Conservation (phyloP, 2,113 vertebrate genomes). For the Burhinus bistriatus region DNA sequence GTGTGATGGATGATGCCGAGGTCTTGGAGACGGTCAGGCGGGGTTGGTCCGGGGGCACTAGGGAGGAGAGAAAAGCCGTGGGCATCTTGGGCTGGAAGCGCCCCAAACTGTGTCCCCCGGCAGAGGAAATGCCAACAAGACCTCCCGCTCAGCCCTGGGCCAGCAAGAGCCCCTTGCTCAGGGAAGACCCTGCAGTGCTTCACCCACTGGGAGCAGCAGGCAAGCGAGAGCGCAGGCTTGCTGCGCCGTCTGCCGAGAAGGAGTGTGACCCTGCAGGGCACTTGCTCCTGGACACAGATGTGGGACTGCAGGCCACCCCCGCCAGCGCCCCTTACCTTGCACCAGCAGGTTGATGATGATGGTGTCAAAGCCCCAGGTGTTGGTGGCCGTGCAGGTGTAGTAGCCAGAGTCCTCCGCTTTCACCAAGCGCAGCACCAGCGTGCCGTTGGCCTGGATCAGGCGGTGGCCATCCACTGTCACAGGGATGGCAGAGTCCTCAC, state of each 20-base stretch:
- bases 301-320: fast-evolving
- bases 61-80: neutral
- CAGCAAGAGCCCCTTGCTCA: fast-evolving
- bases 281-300: fast-evolving
- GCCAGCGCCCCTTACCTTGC: constrained; percentile 79
- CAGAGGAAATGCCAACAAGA: fast-evolving
- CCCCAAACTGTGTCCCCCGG: neutral
- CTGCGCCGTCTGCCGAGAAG: fast-evolving
- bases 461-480: constrained; percentile 90
- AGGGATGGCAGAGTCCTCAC: constrained; percentile 92
- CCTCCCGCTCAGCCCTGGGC: fast-evolving
- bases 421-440: constrained; percentile 89
- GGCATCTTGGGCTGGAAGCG: neutral
- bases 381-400: constrained; percentile 98
- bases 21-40: constrained; percentile 96
- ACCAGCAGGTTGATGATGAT: constrained; percentile 97
- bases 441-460: constrained; percentile 90
- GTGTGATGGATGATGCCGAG: constrained; percentile 90
- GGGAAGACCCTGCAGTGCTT: fast-evolving
- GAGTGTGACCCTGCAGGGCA: fast-evolving
- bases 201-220: neutral
- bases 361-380: constrained; percentile 95
- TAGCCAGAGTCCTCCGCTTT: constrained; percentile 96
- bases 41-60: constrained; percentile 96
- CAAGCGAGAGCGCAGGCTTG: neutral